These are phyloP conservation scores for Isoperla grammatica DNA, from an alignment of 2,888 invertebrate species.

Conservation along the genomic window DNA sequence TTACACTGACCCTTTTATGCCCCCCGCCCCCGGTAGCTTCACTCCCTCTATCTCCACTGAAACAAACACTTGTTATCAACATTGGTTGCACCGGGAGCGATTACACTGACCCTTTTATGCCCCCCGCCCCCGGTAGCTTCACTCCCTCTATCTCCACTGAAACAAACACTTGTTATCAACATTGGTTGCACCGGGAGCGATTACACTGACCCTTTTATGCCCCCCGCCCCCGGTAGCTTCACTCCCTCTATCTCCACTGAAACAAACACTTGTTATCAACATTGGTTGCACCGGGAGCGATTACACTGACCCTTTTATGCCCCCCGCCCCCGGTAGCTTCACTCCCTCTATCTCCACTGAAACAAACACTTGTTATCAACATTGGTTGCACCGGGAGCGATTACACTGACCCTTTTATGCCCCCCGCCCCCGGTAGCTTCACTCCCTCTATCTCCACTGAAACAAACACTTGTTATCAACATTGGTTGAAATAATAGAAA, in stretches of 20 bases:
- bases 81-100: slow-evolving; percentile 64
- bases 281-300: slow-evolving; percentile 64
- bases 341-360: slow-evolving; percentile 60
- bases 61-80: slow-evolving; percentile 36
- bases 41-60: slow-evolving; percentile 60
- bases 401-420: slow-evolving; percentile 59
- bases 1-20: slow-evolving; percentile 59
- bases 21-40: slow-evolving; percentile 41
- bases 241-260: slow-evolving; percentile 60
- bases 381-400: slow-evolving; percentile 64
- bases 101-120: slow-evolving; percentile 59
- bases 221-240: slow-evolving; percentile 41
- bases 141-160: slow-evolving; percentile 60
- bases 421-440: slow-evolving; percentile 41
- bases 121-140: slow-evolving; percentile 41
- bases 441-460: slow-evolving; percentile 60
- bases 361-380: too few relatives aligned
- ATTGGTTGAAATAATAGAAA: slow-evolving; percentile 59
- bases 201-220: slow-evolving; percentile 59
- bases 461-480: too few relatives aligned
- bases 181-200: slow-evolving; percentile 64
- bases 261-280: slow-evolving; percentile 36
- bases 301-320: slow-evolving; percentile 59
- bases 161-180: slow-evolving; percentile 36
- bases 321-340: slow-evolving; percentile 41